A percentile compares a stretch with the other conserved stretches of the same genome.
These are phyloP conservation scores for Aplysia californica DNA, from an alignment of 1,140 invertebrate genomes.

Conservation along the genomic window DNA sequence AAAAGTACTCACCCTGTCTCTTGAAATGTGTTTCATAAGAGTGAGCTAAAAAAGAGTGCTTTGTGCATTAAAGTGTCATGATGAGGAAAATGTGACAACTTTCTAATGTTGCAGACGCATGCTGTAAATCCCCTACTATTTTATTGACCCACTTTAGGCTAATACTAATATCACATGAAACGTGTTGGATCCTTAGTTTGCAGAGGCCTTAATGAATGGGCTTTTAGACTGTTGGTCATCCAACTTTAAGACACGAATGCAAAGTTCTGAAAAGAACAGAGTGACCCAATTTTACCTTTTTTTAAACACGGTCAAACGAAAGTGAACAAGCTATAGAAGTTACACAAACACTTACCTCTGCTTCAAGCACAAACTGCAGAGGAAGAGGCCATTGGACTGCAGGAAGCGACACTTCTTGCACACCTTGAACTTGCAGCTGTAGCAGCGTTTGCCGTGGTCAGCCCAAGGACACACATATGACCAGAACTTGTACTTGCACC, in stretches of 20 bases:
- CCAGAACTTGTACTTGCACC: slow-evolving; percentile 21
- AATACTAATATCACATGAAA: neutral
- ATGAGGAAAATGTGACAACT: too few relatives aligned
- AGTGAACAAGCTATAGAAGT: neutral
- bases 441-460: slow-evolving; percentile 16
- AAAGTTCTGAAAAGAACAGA: neutral
- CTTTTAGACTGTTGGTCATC: neutral
- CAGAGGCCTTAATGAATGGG: neutral
- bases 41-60: too few relatives aligned
- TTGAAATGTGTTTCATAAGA: too few relatives aligned
- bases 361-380: slow-evolving; percentile 17
- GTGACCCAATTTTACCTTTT: neutral
- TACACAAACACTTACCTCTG: slow-evolving; percentile 1
- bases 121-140: too few relatives aligned
- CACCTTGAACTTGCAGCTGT: slow-evolving; percentile 18
- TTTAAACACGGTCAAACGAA: neutral
- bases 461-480: neutral
- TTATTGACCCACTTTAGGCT: too few relatives aligned
- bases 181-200: too few relatives aligned
- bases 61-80: too few relatives aligned
- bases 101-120: too few relatives aligned
- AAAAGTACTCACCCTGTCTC: too few relatives aligned
- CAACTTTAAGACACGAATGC: neutral
- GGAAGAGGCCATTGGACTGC: neutral
- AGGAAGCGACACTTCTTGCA: slow-evolving; percentile 5